Evolutionary conservation across 2,113 vertebrate genomes (phyloP).

Genomic region (Tetraodon nigroviridis): DNA sequence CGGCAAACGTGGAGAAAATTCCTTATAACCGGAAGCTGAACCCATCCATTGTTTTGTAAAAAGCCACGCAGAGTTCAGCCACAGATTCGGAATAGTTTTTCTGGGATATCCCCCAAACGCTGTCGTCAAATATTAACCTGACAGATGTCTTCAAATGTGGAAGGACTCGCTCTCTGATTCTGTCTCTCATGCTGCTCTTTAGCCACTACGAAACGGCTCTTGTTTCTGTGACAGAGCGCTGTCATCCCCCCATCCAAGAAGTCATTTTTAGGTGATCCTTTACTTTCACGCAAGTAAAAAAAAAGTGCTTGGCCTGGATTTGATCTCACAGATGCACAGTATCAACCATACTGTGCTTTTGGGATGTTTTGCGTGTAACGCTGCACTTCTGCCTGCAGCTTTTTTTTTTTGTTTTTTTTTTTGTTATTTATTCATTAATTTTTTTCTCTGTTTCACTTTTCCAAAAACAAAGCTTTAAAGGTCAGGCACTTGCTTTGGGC

Average conservation of each 20-base stretch:
- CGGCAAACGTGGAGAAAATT: background rate
- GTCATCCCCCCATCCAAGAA: no score
- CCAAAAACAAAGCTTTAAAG: slow-evolving; percentile 25
- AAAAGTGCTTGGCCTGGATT: background rate
- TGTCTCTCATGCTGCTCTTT: background rate
- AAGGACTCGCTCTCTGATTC: slow-evolving; percentile 18
- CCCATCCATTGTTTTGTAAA: slow-evolving; percentile 8
- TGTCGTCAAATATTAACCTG: slow-evolving; percentile 18
- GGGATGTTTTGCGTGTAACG: background rate
- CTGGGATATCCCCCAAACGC: background rate
- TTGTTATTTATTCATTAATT: no score
- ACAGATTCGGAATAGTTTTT: slow-evolving; percentile 12
- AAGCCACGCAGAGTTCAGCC: slow-evolving; percentile 6
- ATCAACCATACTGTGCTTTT: no score
- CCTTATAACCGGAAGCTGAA: slow-evolving; percentile 9
- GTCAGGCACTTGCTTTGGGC: slow-evolving; percentile 14
- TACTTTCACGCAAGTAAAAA: no score
- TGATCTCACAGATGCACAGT: slow-evolving; percentile 1
- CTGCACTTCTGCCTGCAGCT: slow-evolving; percentile 9
- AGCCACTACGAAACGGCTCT: slow-evolving; percentile 4
- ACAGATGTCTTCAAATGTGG: slow-evolving; percentile 6
- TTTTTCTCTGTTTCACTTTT: background rate
- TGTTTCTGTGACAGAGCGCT: background rate
- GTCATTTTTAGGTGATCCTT: no score
- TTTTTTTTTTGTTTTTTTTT: background rate